Conservation (phyloP, 2,113 vertebrate genomes). For the Isichthys henryi region DNA sequence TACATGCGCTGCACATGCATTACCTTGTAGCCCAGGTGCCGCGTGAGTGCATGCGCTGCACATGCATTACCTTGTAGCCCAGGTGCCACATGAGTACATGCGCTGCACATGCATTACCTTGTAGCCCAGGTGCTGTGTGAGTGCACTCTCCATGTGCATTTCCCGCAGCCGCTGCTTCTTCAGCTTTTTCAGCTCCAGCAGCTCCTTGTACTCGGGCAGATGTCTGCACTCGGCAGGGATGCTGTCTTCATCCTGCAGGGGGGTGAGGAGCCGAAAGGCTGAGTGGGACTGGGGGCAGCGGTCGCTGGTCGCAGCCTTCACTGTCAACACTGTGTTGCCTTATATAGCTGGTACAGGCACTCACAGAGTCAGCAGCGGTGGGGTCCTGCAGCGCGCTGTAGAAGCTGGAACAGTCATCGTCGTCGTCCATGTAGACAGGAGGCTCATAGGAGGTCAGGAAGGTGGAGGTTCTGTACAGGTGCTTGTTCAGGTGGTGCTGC, state of each 20-base stretch:
- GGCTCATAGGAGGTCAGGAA: constrained; percentile 97
- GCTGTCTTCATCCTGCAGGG: constrained; percentile 80
- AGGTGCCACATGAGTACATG: too few species aligned
- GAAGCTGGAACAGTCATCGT: constrained; percentile 83
- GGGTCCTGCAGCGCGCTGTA: constrained; percentile 71
- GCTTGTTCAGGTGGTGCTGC: constrained; percentile 96
- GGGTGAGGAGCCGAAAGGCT: neutral
- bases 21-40: constrained; percentile 55
- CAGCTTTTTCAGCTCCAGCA: constrained; percentile 86
- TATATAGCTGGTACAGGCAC: constrained; percentile 12
- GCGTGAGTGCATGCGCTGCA: constrained; percentile 59
- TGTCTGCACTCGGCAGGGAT: constrained; percentile 75
- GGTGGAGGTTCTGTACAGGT: constrained; percentile 95
- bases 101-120: constrained; percentile 62
- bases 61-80: too few species aligned
- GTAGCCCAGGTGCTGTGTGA: constrained; percentile 79
- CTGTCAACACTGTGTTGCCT: neutral
- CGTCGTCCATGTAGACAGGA: constrained; percentile 97
- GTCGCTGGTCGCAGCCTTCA: neutral
- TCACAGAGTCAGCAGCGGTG: constrained; percentile 73
- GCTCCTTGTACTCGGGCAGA: constrained; percentile 90
- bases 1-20: neutral
- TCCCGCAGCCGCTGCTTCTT: constrained; percentile 88
- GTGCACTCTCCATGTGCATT: constrained; percentile 76
- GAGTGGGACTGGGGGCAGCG: neutral